These are phyloP conservation scores for Coboldia fuscipes DNA, from an alignment of 1,140 invertebrate species.

Conservation along the genomic window DNA sequence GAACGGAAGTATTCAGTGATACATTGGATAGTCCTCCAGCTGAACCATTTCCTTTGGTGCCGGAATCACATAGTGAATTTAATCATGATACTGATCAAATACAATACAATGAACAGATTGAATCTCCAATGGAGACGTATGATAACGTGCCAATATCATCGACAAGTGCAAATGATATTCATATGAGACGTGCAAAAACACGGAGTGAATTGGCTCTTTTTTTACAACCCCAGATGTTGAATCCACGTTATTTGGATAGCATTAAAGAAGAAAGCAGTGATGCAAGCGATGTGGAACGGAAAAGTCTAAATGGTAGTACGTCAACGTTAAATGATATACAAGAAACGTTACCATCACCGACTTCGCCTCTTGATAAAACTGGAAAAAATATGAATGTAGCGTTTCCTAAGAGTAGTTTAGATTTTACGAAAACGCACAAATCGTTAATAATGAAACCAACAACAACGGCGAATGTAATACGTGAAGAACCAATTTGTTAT, in stretches of 20 bases:
- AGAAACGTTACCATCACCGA: not conserved
- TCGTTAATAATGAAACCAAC: not conserved
- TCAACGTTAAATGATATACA: not conserved
- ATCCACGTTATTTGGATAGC: conserved; percentile 32
- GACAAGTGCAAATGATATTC: too few relatives aligned
- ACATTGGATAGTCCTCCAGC: too few relatives aligned
- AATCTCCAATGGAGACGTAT: conserved; percentile 10
- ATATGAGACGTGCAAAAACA: conserved; percentile 19
- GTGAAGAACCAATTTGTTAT: conserved; percentile 13
- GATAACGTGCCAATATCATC: too few relatives aligned
- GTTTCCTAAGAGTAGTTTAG: conserved; percentile 14
- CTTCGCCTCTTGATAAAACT: conserved; percentile 1
- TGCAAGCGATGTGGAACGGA: conserved; percentile 20
- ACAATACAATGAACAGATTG: too few relatives aligned
- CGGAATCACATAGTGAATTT: too few relatives aligned
- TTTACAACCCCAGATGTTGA: conserved; percentile 27
- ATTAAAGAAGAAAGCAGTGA: conserved; percentile 37
- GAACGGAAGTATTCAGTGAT: too few relatives aligned
- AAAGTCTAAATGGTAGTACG: not conserved
- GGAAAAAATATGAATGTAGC: conserved; percentile 9
- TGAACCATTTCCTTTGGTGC: too few relatives aligned
- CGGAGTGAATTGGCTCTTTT: conserved; percentile 26
- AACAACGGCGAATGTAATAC: conserved; percentile 3
- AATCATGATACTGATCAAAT: too few relatives aligned
- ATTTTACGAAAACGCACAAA: conserved; percentile 10